These are phyloP conservation scores for Colletes collaris DNA, from an alignment of 2,888 invertebrate genomes.

Conservation along the genomic window DNA sequence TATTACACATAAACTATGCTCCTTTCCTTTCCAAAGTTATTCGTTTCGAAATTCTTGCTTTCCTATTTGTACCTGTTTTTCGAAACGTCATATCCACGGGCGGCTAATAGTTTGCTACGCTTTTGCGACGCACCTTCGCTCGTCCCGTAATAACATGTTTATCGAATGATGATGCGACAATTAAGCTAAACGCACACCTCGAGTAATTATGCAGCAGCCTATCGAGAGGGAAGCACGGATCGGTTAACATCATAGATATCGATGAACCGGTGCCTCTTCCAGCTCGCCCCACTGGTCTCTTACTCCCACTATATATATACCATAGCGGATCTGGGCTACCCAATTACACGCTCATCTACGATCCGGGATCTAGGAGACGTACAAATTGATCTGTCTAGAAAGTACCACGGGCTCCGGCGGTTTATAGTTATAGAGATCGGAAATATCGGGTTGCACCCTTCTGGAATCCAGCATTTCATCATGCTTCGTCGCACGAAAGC, in stretches of 20 bases:
- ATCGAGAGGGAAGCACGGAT: slow-evolving; percentile 76
- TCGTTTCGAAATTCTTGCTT: neutral
- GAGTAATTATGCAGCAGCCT: slow-evolving; percentile 77
- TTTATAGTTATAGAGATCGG: slow-evolving; percentile 54
- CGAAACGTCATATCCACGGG: slow-evolving; percentile 35
- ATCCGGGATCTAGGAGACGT: slow-evolving; percentile 77
- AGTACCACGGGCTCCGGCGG: slow-evolving; percentile 60
- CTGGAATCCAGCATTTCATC: neutral
- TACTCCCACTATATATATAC: slow-evolving; percentile 30
- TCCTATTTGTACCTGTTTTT: neutral
- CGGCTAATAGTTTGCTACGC: slow-evolving; percentile 51
- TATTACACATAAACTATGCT: no score
- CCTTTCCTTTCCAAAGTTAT: no score
- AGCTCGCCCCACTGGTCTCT: slow-evolving; percentile 41
- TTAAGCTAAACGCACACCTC: slow-evolving; percentile 70
- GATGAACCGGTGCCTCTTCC: slow-evolving; percentile 70
- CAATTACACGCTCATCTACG: slow-evolving; percentile 80
- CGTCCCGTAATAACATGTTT: slow-evolving; percentile 76
- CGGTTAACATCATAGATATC: slow-evolving; percentile 78
- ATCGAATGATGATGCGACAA: slow-evolving; percentile 75
- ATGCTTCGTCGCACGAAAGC: slow-evolving; percentile 26
- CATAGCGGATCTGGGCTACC: slow-evolving; percentile 74
- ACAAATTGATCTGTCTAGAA: slow-evolving; percentile 79
- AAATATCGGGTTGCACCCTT: slow-evolving; percentile 24
- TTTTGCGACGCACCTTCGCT: slow-evolving; percentile 56